Evolutionary conservation across 2,113 vertebrate genomes (phyloP), one percentile per base, ranked within the genome.

Genomic region (Actinemys pallida): DNA sequence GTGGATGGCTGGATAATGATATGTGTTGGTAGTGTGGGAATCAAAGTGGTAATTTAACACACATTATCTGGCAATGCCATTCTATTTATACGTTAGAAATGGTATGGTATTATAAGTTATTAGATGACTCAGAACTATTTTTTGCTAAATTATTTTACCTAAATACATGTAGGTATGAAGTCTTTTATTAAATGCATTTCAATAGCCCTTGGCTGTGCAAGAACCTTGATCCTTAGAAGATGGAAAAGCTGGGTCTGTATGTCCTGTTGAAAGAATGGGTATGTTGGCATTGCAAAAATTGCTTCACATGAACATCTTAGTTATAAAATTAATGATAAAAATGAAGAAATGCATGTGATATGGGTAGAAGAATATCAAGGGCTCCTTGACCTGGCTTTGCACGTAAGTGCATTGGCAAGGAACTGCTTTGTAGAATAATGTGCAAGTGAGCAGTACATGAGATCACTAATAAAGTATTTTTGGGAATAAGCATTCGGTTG

Each of bases 371-470:
- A 50, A 16, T 50, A 50, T 50, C 14, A 50, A 50, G 50, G n/a
- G 24, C 7, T 84, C 5, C 3, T 88, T 81, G 25, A n/a, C 83
- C 84, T 86, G 9, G 6, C 94, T 87, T 83, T 80, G 90, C 50
- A 91, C 24, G 1, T 86, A 93, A 4, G 27, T 39, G 8, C 56
- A 83, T 90, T 91, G 83, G 39, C 89, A 94, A 88, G 3, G 50
- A 83, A 49, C 5, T 3, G 81, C 47, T 79, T 53, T 96, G 81
- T 95, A 94, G 87, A 16, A 90, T 50, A 97, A 84, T 19, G 56
- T 91, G 47, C 19, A 81, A 85, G 25, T 82, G 22, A 94, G 81
- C 81, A 65, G 12, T 14, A 90, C 9, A 24, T 4, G 85, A 81
- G 81, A 53, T 72, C 81, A 19, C 57, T 65, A 90, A 62, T 25